Percentiles rank a stretch among this genome's conserved stretches.
Conservation (phyloP, 2,888 invertebrate species). For the Cheilosia variabilis region DNA sequence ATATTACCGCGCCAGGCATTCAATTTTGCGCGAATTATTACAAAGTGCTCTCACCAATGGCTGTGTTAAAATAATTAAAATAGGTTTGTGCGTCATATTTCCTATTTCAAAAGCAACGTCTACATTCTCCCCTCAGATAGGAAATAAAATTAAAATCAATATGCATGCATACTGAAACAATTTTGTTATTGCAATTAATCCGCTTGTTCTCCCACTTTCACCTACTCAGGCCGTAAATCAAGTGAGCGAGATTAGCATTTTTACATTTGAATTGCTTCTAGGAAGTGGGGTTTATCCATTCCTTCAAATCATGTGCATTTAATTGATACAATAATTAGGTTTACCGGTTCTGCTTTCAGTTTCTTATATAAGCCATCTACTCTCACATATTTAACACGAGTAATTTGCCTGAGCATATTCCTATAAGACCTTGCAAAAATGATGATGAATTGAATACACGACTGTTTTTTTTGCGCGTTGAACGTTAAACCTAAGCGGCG, state of each 20-base stretch:
- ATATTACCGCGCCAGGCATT: too few species aligned
- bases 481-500: background rate
- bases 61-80: too few species aligned
- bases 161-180: background rate
- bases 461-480: background rate
- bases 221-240: slow-evolving; percentile 7
- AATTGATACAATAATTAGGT: background rate
- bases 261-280: slow-evolving; percentile 10
- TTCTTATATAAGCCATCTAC: background rate
- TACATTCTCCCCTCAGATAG: background rate
- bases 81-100: too few species aligned
- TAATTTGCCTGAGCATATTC: background rate
- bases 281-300: slow-evolving; percentile 40
- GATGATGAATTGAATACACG: slow-evolving; percentile 23
- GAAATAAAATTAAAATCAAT: slow-evolving; percentile 3
- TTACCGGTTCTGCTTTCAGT: slow-evolving; percentile 10
- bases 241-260: slow-evolving; percentile 8
- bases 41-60: too few species aligned
- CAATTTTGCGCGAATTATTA: too few species aligned
- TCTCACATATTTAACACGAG: background rate
- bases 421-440: background rate
- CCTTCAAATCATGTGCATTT: slow-evolving; percentile 5
- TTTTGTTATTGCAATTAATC: slow-evolving; percentile 3
- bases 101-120: background rate
- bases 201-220: slow-evolving; percentile 1